Percentiles rank a stretch among this genome's conserved stretches.
phyloP scores from a whole-genome alignment of 2,113 vertebrate species.

The Bos indicus region DNA sequence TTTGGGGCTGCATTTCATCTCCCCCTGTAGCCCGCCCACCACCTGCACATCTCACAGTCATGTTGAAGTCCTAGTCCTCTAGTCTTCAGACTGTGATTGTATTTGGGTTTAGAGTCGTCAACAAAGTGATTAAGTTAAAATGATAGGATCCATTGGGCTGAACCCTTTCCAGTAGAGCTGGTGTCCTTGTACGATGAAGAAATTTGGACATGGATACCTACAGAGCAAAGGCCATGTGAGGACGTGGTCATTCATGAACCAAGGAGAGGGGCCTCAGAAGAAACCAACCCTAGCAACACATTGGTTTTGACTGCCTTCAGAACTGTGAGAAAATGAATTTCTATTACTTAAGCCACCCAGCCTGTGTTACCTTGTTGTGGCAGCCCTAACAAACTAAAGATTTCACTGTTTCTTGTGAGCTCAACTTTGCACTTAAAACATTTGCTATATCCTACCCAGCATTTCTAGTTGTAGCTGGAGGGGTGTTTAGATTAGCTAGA shows the following conservation, averaged over 20 bases:
- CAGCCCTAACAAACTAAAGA: background rate
- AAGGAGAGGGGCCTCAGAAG: background rate
- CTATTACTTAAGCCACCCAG: background rate
- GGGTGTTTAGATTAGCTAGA: background rate
- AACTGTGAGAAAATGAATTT: background rate
- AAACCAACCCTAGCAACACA: background rate
- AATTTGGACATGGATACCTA: background rate
- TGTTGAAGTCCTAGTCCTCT: background rate
- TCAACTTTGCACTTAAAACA: background rate
- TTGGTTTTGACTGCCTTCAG: background rate
- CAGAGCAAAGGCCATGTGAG: background rate
- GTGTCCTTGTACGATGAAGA: background rate
- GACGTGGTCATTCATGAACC: background rate
- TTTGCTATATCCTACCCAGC: background rate
- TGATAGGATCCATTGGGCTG: background rate
- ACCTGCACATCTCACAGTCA: background rate
- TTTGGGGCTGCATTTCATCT: background rate
- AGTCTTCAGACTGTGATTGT: background rate
- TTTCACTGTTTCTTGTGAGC: background rate
- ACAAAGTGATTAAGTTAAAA: background rate
- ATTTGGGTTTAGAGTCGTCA: background rate
- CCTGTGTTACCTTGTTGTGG: background rate
- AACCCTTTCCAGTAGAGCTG: background rate
- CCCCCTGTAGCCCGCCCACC: rapidly evolving
- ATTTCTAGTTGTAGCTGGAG: background rate